Evolutionary conservation across 2,113 vertebrate species (phyloP).

Genomic region (Heliornis fulica): DNA sequence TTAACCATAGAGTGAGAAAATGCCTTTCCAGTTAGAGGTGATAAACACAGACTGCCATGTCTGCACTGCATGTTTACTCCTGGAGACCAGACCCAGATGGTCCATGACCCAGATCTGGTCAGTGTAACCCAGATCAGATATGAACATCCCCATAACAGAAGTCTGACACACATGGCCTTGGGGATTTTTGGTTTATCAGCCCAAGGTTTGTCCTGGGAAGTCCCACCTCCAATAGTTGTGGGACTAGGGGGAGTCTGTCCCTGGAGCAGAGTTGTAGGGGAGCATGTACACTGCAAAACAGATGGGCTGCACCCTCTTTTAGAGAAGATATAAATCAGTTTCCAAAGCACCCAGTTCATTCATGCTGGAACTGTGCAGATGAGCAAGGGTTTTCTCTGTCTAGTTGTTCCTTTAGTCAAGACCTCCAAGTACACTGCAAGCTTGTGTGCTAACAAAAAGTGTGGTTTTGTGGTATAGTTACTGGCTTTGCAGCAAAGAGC

Average conservation of each 20-base stretch:
- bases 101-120: not conserved
- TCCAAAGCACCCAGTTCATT: not conserved
- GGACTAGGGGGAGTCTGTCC: not conserved
- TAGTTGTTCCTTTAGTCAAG: not conserved
- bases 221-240: not conserved
- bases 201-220: not conserved
- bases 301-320: not conserved
- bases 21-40: not conserved
- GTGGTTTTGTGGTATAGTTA: not conserved
- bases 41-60: not conserved
- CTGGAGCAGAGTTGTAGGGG: not conserved
- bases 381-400: not conserved
- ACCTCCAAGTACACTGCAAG: not conserved
- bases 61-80: not conserved
- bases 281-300: not conserved
- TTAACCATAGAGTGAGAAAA: not conserved
- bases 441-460: not conserved
- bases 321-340: not conserved
- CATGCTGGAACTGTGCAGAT: not conserved
- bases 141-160: not conserved
- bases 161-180: not conserved
- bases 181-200: not conserved
- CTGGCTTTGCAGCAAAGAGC: not conserved
- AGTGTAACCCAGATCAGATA: not conserved
- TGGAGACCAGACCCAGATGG: not conserved